These are phyloP conservation scores for Rhamnusium bicolor DNA, from an alignment of 2,888 invertebrate species.

Conservation along the genomic window DNA sequence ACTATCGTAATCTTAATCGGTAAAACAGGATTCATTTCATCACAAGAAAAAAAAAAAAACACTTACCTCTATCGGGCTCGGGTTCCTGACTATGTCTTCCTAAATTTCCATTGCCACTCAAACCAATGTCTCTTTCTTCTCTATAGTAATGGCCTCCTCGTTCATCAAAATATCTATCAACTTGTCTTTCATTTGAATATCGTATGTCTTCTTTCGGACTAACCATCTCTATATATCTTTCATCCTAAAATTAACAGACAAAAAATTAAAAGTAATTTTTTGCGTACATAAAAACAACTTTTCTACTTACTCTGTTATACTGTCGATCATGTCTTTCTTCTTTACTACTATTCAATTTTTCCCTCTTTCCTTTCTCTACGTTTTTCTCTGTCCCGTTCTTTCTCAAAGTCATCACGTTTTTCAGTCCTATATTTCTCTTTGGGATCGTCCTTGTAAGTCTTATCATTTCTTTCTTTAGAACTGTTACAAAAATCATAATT, in stretches of 20 bases:
- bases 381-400: constrained; percentile 77
- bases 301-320: constrained; percentile 65
- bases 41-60: no score
- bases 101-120: constrained; percentile 70
- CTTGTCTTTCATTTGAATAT: constrained; percentile 72
- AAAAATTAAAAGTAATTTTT: no score
- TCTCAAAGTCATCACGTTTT: constrained; percentile 75
- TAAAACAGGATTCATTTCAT: no score
- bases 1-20: no score
- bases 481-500: constrained; percentile 40
- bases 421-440: constrained; percentile 74
- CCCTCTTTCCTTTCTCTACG: constrained; percentile 74
- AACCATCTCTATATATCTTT: constrained; percentile 70
- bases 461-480: constrained; percentile 65
- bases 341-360: constrained; percentile 61
- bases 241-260: constrained; percentile 68
- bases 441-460: constrained; percentile 68
- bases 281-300: no score
- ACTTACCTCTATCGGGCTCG: constrained; percentile 78
- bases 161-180: constrained; percentile 72
- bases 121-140: constrained; percentile 74
- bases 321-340: constrained; percentile 66
- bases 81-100: constrained; percentile 74
- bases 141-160: constrained; percentile 67
- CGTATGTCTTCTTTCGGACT: constrained; percentile 67